Conservation (phyloP, 2,113 vertebrate species). For the Maccullochella peelii region DNA sequence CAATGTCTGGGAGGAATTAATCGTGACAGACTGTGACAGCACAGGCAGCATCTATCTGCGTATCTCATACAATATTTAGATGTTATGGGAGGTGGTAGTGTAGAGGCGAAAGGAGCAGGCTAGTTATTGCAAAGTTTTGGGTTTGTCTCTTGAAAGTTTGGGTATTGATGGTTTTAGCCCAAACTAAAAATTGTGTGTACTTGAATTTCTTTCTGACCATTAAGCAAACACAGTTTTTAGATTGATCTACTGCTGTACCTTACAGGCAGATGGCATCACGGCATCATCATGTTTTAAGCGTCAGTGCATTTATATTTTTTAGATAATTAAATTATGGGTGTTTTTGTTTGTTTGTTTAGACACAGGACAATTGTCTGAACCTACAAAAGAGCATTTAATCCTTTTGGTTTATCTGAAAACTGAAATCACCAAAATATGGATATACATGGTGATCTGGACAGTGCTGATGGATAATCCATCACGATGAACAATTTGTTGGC, state of each 20-base stretch:
- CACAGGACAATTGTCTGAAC: not conserved
- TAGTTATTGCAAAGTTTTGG: not conserved
- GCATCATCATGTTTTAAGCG: too few species aligned
- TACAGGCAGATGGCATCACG: not conserved
- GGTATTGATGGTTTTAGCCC: not conserved
- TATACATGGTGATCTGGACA: not conserved
- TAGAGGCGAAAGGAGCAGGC: not conserved
- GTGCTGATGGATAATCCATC: not conserved
- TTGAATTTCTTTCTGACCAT: not conserved
- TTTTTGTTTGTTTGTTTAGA: too few species aligned
- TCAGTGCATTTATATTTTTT: too few species aligned
- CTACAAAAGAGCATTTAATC: not conserved
- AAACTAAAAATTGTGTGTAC: not conserved
- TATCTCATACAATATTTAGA: slow-evolving; percentile 46
- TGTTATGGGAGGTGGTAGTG: not conserved
- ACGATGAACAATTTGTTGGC: not conserved
- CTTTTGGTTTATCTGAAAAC: not conserved
- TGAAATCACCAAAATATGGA: not conserved
- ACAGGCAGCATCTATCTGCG: not conserved
- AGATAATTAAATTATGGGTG: too few species aligned
- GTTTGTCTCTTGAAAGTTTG: not conserved
- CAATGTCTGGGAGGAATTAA: slow-evolving; percentile 20
- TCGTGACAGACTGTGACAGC: slow-evolving; percentile 23
- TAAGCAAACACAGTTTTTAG: not conserved
- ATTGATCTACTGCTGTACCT: not conserved